phyloP scores from a whole-genome alignment of 2,888 invertebrate genomes.

The Cryptus armator region DNA sequence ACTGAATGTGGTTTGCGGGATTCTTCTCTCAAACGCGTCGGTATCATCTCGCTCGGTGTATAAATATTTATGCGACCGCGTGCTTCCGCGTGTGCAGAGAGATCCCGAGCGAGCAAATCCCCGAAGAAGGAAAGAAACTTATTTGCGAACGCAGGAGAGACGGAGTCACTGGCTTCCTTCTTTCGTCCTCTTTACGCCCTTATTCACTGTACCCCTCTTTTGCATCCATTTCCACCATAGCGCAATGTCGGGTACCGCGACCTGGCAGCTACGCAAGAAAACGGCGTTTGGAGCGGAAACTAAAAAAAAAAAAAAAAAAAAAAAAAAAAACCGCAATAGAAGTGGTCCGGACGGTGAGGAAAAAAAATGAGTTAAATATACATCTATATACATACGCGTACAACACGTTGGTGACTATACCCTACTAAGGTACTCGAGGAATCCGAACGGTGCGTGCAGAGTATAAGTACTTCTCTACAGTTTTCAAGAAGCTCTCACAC shows the following conservation, averaged over 20 bases:
- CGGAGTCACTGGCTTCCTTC: slow-evolving; percentile 9
- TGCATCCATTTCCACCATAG: slow-evolving; percentile 10
- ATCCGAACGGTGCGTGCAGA: slow-evolving; percentile 21
- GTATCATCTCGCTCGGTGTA: slow-evolving; percentile 49
- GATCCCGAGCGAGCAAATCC: slow-evolving; percentile 24
- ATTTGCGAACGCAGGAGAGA: neutral
- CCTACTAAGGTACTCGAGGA: slow-evolving; percentile 3
- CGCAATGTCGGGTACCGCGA: slow-evolving; percentile 25
- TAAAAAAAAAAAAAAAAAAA: slow-evolving; percentile 31
- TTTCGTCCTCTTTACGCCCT: slow-evolving; percentile 4
- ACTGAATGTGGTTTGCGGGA: slow-evolving; percentile 30
- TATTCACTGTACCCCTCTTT: slow-evolving; percentile 10
- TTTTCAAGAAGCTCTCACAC: slow-evolving; percentile 15
- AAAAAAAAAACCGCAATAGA: slow-evolving; percentile 13
- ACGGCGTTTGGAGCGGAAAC: slow-evolving; percentile 48
- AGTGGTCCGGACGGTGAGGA: slow-evolving; percentile 41
- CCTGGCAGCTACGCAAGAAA: slow-evolving; percentile 31
- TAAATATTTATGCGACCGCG: slow-evolving; percentile 74
- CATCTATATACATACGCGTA: slow-evolving; percentile 22
- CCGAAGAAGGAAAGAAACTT: slow-evolving; percentile 31
- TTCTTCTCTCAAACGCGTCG: slow-evolving; percentile 59
- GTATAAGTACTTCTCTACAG: slow-evolving; percentile 23
- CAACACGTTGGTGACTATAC: neutral
- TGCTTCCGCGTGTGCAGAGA: slow-evolving; percentile 61
- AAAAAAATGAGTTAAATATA: slow-evolving; percentile 4